Conservation (phyloP, 92 coral and sea anemone species). For the Palythoa caribaeorum region DNA sequence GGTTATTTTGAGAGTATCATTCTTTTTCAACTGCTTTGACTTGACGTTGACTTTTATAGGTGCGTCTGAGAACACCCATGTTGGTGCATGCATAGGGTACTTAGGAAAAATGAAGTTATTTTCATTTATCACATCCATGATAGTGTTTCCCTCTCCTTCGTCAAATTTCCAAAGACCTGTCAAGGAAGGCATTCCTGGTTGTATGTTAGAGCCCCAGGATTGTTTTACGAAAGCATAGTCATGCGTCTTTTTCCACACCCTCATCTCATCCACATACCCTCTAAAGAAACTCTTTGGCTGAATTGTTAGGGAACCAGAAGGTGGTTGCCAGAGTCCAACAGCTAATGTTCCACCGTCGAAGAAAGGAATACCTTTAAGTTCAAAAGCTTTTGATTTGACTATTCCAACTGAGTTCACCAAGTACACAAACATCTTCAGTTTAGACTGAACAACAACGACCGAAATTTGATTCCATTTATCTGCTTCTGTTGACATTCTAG, state of each 20-base stretch:
- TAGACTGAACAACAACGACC: slow-evolving; percentile 52
- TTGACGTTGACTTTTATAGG: slow-evolving; percentile 52
- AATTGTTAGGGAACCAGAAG: slow-evolving; percentile 58
- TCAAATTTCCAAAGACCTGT: slow-evolving; percentile 71
- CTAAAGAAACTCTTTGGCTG: slow-evolving; percentile 48
- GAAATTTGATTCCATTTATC: slow-evolving; percentile 72
- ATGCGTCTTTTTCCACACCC: slow-evolving; percentile 61
- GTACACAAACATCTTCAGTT: slow-evolving; percentile 62
- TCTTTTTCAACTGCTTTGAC: slow-evolving; percentile 49
- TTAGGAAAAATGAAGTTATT: slow-evolving; percentile 61
- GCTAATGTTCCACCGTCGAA: slow-evolving; percentile 62
- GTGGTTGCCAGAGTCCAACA: slow-evolving; percentile 76
- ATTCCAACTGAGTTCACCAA: slow-evolving; percentile 57
- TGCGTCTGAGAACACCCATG: slow-evolving; percentile 72
- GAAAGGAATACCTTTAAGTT: slow-evolving; percentile 43
- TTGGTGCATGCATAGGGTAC: slow-evolving; percentile 64
- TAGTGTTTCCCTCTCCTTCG: slow-evolving; percentile 65
- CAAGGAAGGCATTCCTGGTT: slow-evolving; percentile 51
- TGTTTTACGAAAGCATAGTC: slow-evolving; percentile 71
- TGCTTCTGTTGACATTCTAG: slow-evolving; percentile 56
- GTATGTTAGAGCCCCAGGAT: slow-evolving; percentile 65
- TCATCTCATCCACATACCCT: slow-evolving; percentile 70
- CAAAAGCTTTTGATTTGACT: slow-evolving; percentile 57
- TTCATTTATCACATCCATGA: slow-evolving; percentile 52
- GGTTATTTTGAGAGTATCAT: slow-evolving; percentile 36